phyloP scores from a whole-genome alignment of 1,140 invertebrate species.

The Potamilus streckersoni region DNA sequence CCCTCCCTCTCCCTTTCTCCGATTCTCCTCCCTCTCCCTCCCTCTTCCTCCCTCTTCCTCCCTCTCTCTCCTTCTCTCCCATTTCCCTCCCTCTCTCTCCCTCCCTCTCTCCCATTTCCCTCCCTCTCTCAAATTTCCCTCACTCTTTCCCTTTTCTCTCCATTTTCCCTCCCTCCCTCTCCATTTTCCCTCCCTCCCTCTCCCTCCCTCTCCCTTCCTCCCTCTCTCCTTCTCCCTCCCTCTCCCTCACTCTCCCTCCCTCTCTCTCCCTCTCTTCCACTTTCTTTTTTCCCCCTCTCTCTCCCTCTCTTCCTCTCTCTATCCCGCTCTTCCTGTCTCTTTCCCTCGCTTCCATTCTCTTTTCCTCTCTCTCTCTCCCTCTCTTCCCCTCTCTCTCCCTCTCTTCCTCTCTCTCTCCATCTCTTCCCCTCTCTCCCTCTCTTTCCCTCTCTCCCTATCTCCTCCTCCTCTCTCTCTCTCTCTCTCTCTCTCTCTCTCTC shows the following conservation, averaged over 20 bases:
- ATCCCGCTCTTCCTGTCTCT: too few relatives aligned
- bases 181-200: not conserved
- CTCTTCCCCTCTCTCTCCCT: conserved; percentile 28
- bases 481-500: too few relatives aligned
- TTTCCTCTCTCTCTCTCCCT: conserved; percentile 22
- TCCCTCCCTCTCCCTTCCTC: not conserved
- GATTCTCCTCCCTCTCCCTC: conserved; percentile 30
- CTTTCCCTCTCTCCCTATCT: conserved; percentile 30
- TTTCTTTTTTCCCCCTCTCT: conserved; percentile 19
- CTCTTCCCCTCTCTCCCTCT: conserved; percentile 34
- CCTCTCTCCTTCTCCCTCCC: conserved; percentile 1
- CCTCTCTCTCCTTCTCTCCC: conserved; percentile 20
- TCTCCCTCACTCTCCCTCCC: conserved; percentile 13
- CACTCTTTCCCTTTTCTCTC: conserved; percentile 24
- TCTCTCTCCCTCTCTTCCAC: conserved; percentile 11
- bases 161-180: conserved; percentile 23
- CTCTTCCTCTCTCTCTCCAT: conserved; percentile 29
- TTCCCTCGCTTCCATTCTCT: too few relatives aligned
- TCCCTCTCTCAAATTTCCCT: conserved; percentile 20
- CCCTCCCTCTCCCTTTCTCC: conserved; percentile 31
- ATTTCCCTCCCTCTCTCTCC: conserved; percentile 28
- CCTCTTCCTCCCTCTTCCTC: conserved; percentile 33
- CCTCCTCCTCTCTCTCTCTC: conserved; percentile 32
- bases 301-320: conserved; percentile 27
- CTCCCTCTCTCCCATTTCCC: conserved; percentile 24